Percentiles rank a stretch among this genome's conserved stretches.
These are phyloP conservation scores for Pogonomyrmex barbatus DNA, from an alignment of 1,140 invertebrate genomes.

Conservation along the genomic window DNA sequence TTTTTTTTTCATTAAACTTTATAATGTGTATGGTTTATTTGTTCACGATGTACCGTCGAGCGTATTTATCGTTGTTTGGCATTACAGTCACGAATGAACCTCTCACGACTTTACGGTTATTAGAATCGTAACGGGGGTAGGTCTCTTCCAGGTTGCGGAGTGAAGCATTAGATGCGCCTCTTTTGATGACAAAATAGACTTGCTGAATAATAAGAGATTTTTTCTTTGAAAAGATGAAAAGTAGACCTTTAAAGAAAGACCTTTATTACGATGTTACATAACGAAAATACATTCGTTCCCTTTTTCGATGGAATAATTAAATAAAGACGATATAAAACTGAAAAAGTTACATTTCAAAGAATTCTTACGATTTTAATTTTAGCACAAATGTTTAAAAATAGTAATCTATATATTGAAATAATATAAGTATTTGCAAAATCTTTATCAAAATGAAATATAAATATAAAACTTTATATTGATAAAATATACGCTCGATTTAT, in stretches of 20 bases:
- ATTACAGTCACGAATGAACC: constrained; percentile 74
- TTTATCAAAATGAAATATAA: not conserved
- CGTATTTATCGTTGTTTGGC: constrained; percentile 46
- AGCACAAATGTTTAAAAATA: not conserved
- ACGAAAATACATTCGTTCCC: not conserved
- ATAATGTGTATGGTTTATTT: not conserved
- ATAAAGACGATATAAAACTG: not conserved
- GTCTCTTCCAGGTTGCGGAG: constrained; percentile 53
- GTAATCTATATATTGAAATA: not conserved
- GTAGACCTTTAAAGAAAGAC: no score
- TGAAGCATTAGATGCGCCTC: constrained; percentile 1
- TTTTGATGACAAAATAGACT: constrained; percentile 35
- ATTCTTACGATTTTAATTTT: not conserved
- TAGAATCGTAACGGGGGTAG: constrained; percentile 71
- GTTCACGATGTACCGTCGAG: constrained; percentile 3
- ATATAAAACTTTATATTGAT: not conserved
- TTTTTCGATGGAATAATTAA: not conserved
- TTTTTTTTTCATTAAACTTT: constrained; percentile 1
- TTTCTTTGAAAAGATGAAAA: not conserved
- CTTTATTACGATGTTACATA: not conserved
- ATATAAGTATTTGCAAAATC: not conserved
- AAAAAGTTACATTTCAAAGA: not conserved
- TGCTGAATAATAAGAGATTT: not conserved
- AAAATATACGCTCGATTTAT: not conserved
- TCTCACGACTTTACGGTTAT: constrained; percentile 73